A percentile compares a stretch with the other conserved stretches of the same genome.
These are phyloP conservation scores for Aporophyla nigra DNA, from an alignment of 2,888 invertebrate genomes.

Conservation along the genomic window DNA sequence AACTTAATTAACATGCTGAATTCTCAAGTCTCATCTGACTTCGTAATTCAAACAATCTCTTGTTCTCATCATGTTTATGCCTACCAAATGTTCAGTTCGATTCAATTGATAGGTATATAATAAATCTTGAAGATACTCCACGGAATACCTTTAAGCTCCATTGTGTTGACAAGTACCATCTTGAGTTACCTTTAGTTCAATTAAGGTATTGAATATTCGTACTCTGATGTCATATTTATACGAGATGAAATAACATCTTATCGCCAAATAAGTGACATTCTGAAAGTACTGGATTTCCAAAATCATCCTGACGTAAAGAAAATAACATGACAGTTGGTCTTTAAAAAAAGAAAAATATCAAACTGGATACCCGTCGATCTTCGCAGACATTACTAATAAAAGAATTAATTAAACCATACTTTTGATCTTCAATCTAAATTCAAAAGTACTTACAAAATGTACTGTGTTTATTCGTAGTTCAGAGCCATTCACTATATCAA, in stretches of 20 bases:
- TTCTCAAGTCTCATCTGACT: slow-evolving; percentile 76
- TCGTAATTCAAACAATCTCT: slow-evolving; percentile 73
- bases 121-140: slow-evolving; percentile 29
- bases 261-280: neutral
- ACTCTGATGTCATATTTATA: neutral
- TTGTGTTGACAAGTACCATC: slow-evolving; percentile 35
- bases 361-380: neutral
- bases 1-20: slow-evolving; percentile 81
- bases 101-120: slow-evolving; percentile 44
- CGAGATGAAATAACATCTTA: neutral
- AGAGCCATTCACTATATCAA: slow-evolving; percentile 43
- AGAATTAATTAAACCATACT: slow-evolving; percentile 21
- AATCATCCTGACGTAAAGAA: neutral
- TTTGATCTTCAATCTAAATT: slow-evolving; percentile 33
- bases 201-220: slow-evolving; percentile 1
- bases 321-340: neutral
- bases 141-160: slow-evolving; percentile 16
- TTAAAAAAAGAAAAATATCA: slow-evolving; percentile 1
- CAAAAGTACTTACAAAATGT: slow-evolving; percentile 21
- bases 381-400: slow-evolving; percentile 8
- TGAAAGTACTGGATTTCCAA: neutral
- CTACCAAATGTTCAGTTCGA: slow-evolving; percentile 60
- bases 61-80: slow-evolving; percentile 60
- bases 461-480: slow-evolving; percentile 23
- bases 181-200: neutral